phyloP scores from a whole-genome alignment of 2,888 invertebrate species.

The Hipparchia sbordonii region DNA sequence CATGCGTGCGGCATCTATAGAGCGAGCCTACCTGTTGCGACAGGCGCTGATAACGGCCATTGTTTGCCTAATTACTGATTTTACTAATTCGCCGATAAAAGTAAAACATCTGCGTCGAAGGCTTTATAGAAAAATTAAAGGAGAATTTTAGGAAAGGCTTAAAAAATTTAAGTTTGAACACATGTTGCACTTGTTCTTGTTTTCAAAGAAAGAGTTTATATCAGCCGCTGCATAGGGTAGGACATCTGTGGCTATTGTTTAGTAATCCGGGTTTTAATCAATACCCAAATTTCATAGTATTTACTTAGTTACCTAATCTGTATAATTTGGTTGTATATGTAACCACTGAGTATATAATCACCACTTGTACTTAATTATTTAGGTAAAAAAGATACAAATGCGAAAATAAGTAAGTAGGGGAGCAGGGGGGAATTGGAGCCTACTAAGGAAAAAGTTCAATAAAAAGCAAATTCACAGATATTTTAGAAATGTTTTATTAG shows the following conservation, averaged over 20 bases:
- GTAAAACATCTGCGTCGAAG: slow-evolving; percentile 59
- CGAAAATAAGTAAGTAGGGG: too few relatives aligned
- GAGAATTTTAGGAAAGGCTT: slow-evolving; percentile 15
- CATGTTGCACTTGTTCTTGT: slow-evolving; percentile 10
- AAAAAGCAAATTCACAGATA: slow-evolving; percentile 17
- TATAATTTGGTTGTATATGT: too few relatives aligned
- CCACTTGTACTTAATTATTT: too few relatives aligned
- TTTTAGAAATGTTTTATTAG: slow-evolving; percentile 22
- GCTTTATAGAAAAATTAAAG: slow-evolving; percentile 15
- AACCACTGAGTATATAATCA: too few relatives aligned
- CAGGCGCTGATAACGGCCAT: slow-evolving; percentile 52
- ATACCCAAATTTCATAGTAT: slow-evolving; percentile 31
- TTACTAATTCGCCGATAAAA: slow-evolving; percentile 40
- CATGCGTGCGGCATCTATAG: slow-evolving; percentile 73
- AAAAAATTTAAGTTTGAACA: slow-evolving; percentile 13
- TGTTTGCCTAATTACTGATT: slow-evolving; percentile 45
- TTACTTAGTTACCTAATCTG: too few relatives aligned
- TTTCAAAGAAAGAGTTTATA: background rate
- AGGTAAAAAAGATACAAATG: too few relatives aligned
- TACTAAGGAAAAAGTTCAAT: slow-evolving; percentile 11
- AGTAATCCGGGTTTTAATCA: slow-evolving; percentile 1
- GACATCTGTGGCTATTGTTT: background rate
- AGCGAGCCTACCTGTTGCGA: slow-evolving; percentile 56
- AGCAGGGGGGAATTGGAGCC: background rate
- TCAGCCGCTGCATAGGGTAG: background rate